Evolutionary conservation across 1,140 invertebrate genomes (phyloP).

Genomic region (Leptopilina clavipes): DNA sequence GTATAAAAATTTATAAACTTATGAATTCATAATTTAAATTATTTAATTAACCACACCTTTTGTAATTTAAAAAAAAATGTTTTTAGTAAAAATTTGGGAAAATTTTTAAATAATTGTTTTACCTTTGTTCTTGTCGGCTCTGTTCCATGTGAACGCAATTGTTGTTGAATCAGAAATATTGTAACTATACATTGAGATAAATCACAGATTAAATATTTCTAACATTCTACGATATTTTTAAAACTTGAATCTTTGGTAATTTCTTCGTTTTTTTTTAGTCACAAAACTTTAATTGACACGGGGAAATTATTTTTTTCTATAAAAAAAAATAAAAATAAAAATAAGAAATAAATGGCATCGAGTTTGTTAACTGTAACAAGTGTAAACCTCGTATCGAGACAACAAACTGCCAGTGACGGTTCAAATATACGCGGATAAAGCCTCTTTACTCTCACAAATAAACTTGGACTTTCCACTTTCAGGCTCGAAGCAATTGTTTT

Average conservation of each 20-base stretch:
- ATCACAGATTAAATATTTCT: slow-evolving; percentile 8
- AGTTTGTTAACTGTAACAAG: slow-evolving; percentile 17
- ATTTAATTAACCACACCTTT: too few relatives aligned
- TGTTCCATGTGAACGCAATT: neutral
- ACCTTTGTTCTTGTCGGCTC: too few relatives aligned
- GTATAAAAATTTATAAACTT: too few relatives aligned
- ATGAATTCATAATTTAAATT: too few relatives aligned
- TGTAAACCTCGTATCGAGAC: neutral
- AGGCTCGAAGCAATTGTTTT: neutral
- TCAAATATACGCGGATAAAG: slow-evolving; percentile 29
- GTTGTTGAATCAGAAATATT: neutral
- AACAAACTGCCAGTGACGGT: neutral
- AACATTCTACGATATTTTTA: neutral
- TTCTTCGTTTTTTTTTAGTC: neutral
- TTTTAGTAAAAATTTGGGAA: too few relatives aligned
- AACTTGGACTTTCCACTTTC: slow-evolving; percentile 26
- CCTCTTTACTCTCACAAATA: slow-evolving; percentile 23
- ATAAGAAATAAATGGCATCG: slow-evolving; percentile 1
- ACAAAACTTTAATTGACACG: neutral
- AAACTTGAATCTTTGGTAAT: neutral
- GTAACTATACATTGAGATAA: neutral
- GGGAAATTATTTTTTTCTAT: too few relatives aligned
- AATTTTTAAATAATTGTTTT: too few relatives aligned
- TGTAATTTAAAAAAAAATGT: too few relatives aligned
- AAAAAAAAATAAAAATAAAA: neutral